Evolutionary conservation across 2,797 vertebrate genomes (phyloP).

Genomic region (Poliocrania exsul): DNA sequence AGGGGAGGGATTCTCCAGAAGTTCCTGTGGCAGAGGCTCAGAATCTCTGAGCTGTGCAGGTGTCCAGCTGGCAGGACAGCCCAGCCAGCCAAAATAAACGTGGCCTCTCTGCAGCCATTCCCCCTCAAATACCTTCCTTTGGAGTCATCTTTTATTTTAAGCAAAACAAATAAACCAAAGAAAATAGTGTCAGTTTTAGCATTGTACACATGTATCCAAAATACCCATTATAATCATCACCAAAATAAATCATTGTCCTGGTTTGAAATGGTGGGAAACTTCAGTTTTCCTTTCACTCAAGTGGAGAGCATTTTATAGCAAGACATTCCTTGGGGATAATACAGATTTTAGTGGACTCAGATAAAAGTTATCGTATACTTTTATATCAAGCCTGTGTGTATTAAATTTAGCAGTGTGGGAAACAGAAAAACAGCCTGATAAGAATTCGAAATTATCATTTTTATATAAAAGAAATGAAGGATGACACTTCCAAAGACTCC

Average conservation of each 20-base stretch:
- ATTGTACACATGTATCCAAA: neutral
- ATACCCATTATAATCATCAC: neutral
- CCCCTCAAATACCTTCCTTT: slow-evolving; percentile 41
- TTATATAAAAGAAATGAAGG: neutral
- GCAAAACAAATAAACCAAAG: slow-evolving; percentile 42
- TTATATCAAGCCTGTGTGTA: neutral
- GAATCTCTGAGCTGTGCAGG: neutral
- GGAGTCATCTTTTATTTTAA: slow-evolving; percentile 44
- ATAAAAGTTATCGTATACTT: neutral
- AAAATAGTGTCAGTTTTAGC: neutral
- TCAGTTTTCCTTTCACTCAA: neutral
- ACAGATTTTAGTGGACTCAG: neutral
- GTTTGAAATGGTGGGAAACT: neutral
- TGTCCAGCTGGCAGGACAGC: neutral
- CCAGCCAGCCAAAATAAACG: neutral
- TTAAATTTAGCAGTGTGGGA: neutral
- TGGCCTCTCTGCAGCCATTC: neutral
- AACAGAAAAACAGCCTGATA: neutral
- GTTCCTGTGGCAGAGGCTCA: neutral
- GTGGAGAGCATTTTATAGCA: neutral
- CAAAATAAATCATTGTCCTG: neutral
- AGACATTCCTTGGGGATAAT: neutral
- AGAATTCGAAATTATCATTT: neutral
- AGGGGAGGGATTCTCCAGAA: neutral
- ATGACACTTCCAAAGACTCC: neutral